phyloP scores from a whole-genome alignment of 2,888 invertebrate species.

The Muschampia plurimacula region DNA sequence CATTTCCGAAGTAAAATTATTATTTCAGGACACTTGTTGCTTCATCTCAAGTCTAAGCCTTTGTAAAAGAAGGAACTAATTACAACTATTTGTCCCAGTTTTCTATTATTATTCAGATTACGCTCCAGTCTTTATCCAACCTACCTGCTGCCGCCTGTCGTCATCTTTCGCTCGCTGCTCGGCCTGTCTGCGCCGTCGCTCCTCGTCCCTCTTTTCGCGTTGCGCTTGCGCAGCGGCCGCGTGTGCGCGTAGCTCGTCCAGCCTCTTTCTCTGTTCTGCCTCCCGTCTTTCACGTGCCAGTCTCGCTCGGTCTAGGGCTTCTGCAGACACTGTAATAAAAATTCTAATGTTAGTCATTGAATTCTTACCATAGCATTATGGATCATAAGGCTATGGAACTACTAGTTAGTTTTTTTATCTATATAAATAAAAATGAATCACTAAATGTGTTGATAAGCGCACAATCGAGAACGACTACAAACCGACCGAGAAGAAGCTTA shows the following conservation, averaged over 20 bases:
- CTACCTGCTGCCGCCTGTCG: slow-evolving; percentile 77
- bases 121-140: slow-evolving; percentile 14
- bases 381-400: no score
- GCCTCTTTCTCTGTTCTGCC: slow-evolving; percentile 94
- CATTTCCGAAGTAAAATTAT: no score
- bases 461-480: no score
- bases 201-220: slow-evolving; percentile 95
- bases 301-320: slow-evolving; percentile 87
- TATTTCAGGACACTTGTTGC: no score
- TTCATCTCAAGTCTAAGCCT: no score
- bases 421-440: no score
- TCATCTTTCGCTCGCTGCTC: slow-evolving; percentile 92
- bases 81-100: no score
- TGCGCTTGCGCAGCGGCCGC: slow-evolving; percentile 95
- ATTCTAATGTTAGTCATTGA: not conserved
- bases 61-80: not conserved
- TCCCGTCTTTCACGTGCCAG: slow-evolving; percentile 94
- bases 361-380: not conserved
- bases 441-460: no score
- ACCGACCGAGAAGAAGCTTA: no score
- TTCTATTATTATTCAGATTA: not conserved
- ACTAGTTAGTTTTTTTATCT: no score
- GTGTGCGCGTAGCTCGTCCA: slow-evolving; percentile 95
- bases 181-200: slow-evolving; percentile 92
- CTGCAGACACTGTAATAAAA: slow-evolving; percentile 51